These are phyloP conservation scores for Penaeus indicus DNA, from an alignment of 1,140 invertebrate genomes.

Conservation along the genomic window DNA sequence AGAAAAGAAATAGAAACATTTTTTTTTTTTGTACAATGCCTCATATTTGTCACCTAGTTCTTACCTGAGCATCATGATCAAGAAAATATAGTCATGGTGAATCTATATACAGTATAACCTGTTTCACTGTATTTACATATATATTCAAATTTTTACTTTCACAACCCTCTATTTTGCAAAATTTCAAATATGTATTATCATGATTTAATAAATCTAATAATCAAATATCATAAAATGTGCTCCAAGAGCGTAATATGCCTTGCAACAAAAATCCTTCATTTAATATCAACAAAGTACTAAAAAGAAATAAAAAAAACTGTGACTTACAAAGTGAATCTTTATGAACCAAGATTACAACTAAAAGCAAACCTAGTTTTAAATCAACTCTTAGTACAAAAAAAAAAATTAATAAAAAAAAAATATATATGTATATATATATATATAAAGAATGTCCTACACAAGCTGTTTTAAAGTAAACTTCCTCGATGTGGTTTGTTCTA, in stretches of 20 bases:
- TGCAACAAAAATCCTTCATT: too few relatives aligned
- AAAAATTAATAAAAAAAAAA: too few relatives aligned
- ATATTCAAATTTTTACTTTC: too few relatives aligned
- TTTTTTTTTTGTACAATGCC: slow-evolving; percentile 26
- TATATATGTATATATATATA: too few relatives aligned
- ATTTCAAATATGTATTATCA: too few relatives aligned
- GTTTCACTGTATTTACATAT: not conserved
- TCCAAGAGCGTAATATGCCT: too few relatives aligned
- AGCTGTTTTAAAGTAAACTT: slow-evolving; percentile 72
- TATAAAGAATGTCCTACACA: not conserved
- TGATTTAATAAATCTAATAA: too few relatives aligned
- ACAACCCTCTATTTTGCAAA: too few relatives aligned
- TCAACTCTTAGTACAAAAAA: not conserved
- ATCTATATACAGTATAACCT: too few relatives aligned
- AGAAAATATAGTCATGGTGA: slow-evolving; percentile 67
- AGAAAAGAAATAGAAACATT: slow-evolving; percentile 31
- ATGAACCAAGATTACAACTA: not conserved
- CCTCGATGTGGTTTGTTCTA: slow-evolving; percentile 99
- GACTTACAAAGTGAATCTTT: not conserved
- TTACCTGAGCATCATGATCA: slow-evolving; percentile 84
- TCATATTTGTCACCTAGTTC: not conserved
- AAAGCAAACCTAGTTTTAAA: not conserved
- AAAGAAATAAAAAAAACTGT: slow-evolving; percentile 33
- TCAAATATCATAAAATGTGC: too few relatives aligned
- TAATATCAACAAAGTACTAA: too few relatives aligned